Evolutionary conservation across 1,140 invertebrate species (phyloP), one percentile per base, ranked within the genome.

Genomic region (Chironomus tepperi): DNA sequence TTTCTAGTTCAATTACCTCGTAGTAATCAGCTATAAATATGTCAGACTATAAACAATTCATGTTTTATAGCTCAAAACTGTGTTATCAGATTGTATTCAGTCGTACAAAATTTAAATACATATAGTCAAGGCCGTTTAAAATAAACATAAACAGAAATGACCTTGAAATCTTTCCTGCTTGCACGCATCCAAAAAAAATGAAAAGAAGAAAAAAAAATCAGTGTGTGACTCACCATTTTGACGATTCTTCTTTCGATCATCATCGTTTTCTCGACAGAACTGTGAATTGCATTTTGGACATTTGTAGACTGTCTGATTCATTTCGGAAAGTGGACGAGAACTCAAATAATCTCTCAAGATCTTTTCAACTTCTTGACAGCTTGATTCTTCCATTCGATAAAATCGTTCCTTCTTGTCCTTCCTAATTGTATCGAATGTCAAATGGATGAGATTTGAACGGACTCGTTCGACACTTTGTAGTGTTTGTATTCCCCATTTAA

Each of bases 281-380:
- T 87, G 83, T 7, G 84, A 84, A 9, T 83, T 83, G 76, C 89
- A 90, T 79, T 88, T 89, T 77, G 89, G 85, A 78, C 89, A 90
- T 75, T 85, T 84, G 77, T 86, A 89, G 9, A 86, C 79, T n/a
- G 77, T 80, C 75, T 85, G 83, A 73, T 85, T 85, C 79, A 84
- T 83, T 81, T 86, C 79, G 80, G 77, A 79, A 73, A 88, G 83
- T 73, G 85, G 81, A 75, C 85, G 83, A 64, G 81, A 79, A 7
- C 83, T 85, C 7, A 88, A 81, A 57, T 84, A 83, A 19, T 84
- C 80, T 2, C 82, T 80, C 15, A 88, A 76, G 72, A 79, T 84
- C 75, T 83, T 79, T 72, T 86, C 83, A 72, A 88, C 82, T 81
- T 86, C 83, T 85, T 87, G 73, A 34, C 86, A 87, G 75, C 87